Base-by-base conservation (phyloP, 2,113 vertebrate genomes). In the Agapornis roseicollis region DNA sequence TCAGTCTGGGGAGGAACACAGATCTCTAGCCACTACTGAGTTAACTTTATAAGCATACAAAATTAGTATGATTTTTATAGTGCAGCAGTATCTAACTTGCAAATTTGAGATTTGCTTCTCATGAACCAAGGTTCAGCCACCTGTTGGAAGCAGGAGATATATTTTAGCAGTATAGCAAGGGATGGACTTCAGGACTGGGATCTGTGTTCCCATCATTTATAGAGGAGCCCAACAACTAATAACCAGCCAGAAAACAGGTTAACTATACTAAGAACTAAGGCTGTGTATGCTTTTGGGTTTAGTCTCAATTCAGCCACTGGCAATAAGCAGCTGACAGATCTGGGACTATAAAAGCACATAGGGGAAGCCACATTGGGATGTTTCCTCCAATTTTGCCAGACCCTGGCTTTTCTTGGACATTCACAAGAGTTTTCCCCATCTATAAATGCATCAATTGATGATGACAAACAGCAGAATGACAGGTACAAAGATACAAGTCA, bases 31-130 rank as follows among this genome's bases (percentile, higher is more conserved):
- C 41, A 94, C 76, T 72, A 86, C 28, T 64, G 61, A 76, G 29
- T 27, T 95, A 95, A 92, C 76, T 56, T 52, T 56, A 37, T 61
- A 72, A 10, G 77, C 84, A 84, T 52, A 92, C 47, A 65, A 92
- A 87, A 92, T 84, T 46, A 84, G 31, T 28, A 65, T 16, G 35
- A 61, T 80, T 93, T 95, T 92, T 89, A 66, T 37, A 93, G 49
- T 39, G 63, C 74, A 82, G 70, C 37, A 93, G 31, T 50, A 80
- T 70, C 47, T 72, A 89, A 82, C 7, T 61, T 77, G 37, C 56
- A 29, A 52, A 56, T 49, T 42, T 70, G 39, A 83, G 23, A 64
- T 78, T 31, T 85, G 28, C 29, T 91, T 85, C 49, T 88, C 64
- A 37, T 2, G 31, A 52, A 28, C n/a, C 18, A 66, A 83, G 46